A percentile compares a stretch with the other conserved stretches of the same genome.
Conservation (phyloP, 1,140 invertebrate genomes). For the Diplogasteroides magnus region DNA sequence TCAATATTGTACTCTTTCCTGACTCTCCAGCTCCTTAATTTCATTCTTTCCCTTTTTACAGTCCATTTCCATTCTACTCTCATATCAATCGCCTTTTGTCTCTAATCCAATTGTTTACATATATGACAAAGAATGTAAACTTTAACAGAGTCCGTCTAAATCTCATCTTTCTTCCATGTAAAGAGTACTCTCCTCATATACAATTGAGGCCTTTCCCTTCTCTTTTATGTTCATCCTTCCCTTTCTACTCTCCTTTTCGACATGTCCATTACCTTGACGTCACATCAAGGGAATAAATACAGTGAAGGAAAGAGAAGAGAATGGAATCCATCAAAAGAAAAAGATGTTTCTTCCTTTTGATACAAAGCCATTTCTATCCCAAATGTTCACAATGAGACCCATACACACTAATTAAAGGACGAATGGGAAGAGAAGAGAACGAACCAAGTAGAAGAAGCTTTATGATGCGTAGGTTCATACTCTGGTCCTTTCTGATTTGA, state of each 20-base stretch:
- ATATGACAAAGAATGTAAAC: too few species aligned
- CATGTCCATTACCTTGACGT: too few species aligned
- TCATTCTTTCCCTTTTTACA: too few species aligned
- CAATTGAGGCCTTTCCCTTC: neutral
- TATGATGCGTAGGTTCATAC: constrained; percentile 51
- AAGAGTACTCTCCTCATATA: too few species aligned
- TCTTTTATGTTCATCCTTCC: constrained; percentile 1
- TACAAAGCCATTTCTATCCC: neutral
- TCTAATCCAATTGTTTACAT: too few species aligned
- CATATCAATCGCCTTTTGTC: too few species aligned
- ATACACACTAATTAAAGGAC: constrained; percentile 4
- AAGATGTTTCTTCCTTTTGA: neutral
- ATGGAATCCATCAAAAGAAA: neutral
- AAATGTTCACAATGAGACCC: neutral
- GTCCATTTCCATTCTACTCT: too few species aligned
- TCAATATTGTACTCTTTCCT: constrained; percentile 59
- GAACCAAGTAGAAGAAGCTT: constrained; percentile 51
- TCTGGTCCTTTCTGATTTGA: constrained; percentile 54
- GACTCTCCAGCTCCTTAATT: constrained; percentile 58
- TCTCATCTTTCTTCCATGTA: too few species aligned
- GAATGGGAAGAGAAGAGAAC: constrained; percentile 10
- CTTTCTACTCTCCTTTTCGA: neutral
- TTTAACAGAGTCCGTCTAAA: too few species aligned
- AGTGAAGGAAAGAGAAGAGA: neutral
- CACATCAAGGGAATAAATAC: neutral